Evolutionary conservation across 2,888 invertebrate genomes (phyloP), one percentile per base, ranked within the genome.

Genomic region (Apoderus coryli): DNA sequence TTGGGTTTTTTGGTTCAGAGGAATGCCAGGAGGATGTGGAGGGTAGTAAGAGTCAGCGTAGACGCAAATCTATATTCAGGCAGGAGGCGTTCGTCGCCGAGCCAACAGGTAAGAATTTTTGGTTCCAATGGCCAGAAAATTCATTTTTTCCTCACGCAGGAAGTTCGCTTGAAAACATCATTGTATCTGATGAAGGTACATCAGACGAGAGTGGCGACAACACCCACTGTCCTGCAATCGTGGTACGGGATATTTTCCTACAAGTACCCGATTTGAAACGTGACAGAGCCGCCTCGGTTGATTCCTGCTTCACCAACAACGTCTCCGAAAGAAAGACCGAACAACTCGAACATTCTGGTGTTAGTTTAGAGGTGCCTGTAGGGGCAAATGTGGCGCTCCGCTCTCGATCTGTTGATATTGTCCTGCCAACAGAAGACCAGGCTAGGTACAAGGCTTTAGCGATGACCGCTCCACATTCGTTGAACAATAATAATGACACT

Each of bases 391-490:
- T 72, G 38, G 67, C 66, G 26, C 67, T 77, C 16, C 65, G 86
- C 27, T 85, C 85, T 16, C 69, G 82, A 37, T 84, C 84, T 26
- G 85, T 86, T 37, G 86, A 86, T 58, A 86, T 86, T 48, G 85
- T 85, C 27, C 60, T 88, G 42, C 86, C 86, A 14, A 85, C 85
- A 6, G 77, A 80, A 36, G 78, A 80, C 47, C 82, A 84, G 57
- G 78, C 82, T 14, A 68, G 81, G 40, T 86, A 85, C 57, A 84
- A 84, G 48, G 82, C 85, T n/a, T 59, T 86, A 42, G 71, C 78
- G 27, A 63, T 77, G 57, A 69, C 73, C 13, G 69, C 72, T 12
- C 61, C 69, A 15, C n/a, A n/a, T n/a, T n/a, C n/a, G n/a, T n/a
- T n/a, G n/a, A n/a, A n/a, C n/a, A n/a, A n/a, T n/a, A n/a, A n/a